Evolutionary conservation across 2,888 invertebrate genomes (phyloP), one percentile per base, ranked within the genome.

Genomic region (Strigamia transsilvanica): DNA sequence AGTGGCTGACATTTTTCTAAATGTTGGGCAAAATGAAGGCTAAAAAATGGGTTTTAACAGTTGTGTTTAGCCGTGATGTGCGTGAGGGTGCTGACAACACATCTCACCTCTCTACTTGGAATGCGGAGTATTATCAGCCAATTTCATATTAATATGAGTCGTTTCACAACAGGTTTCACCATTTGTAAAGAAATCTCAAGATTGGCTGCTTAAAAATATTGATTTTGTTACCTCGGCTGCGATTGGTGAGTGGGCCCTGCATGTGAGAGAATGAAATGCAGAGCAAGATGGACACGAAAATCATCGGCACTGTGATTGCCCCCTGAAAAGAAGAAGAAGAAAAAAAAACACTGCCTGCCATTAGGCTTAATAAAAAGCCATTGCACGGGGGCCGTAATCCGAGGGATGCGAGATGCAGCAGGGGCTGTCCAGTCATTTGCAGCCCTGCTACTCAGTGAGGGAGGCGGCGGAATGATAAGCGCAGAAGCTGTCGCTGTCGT

Each of bases 71-170:
- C 51, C 51, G 18, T 27, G 66, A 66, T 66, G 66, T 66, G 79
- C 79, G 79, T 79, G 79, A 32, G 38, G 79, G 42, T 79, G 79
- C 38, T 79, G 79, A 79, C 42, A 42, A 79, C 18, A 42, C 38
- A 41, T 38, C 42, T 79, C 79, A 79, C 66, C 66, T 66, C 66
- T 79, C 42, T 79, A 79, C 79, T 79, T 42, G 79, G 42, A 79
- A 79, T 79, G 79, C 79, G 42, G 79, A 46, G 46, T 66, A 81
- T 81, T 81, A 81, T 81, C 81, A 81, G 81, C 81, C 81, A 81
- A 82, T 82, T 82, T 82, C 82, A 82, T 82, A 82, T 82, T 82
- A 82, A 82, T 82, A 82, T 82, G 82, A 82, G 82, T 82, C 82
- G 82, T 82, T 82, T 82, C 82, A 82, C 82, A 82, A 82, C 82